phyloP scores from a whole-genome alignment of 2,888 invertebrate species.

The Choristoneura rosaceana region DNA sequence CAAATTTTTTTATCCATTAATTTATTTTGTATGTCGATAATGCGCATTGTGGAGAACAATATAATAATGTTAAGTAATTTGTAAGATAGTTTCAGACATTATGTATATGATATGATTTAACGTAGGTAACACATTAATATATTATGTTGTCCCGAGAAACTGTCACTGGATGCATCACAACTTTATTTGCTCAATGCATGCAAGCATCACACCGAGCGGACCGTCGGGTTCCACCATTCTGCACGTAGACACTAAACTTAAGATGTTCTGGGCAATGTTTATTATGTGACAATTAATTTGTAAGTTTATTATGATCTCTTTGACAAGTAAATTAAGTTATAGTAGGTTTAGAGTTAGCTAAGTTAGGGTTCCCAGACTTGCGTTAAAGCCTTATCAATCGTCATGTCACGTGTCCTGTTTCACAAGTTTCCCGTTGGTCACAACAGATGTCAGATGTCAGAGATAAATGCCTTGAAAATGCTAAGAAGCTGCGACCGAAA shows the following conservation, averaged over 20 bases:
- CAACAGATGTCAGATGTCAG: constrained; percentile 43
- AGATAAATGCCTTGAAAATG: constrained; percentile 59
- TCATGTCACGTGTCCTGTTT: constrained; percentile 42
- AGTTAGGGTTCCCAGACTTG: constrained; percentile 53
- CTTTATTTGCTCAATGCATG: constrained; percentile 51
- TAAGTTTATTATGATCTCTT: constrained; percentile 85
- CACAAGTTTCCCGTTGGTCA: constrained; percentile 50
- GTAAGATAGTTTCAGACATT: constrained; percentile 78
- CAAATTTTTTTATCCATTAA: constrained; percentile 76
- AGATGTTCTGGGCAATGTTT: constrained; percentile 61
- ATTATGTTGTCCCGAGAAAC: constrained; percentile 55
- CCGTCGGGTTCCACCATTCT: not conserved
- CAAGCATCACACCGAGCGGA: constrained; percentile 23
- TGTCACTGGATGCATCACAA: constrained; percentile 70
- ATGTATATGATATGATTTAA: constrained; percentile 68
- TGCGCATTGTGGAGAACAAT: constrained; percentile 62
- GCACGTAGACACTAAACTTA: constrained; percentile 29
- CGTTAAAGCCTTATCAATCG: constrained; percentile 47
- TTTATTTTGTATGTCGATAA: constrained; percentile 73
- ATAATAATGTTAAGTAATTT: constrained; percentile 82
- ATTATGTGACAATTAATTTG: constrained; percentile 76
- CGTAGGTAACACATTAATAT: constrained; percentile 61
- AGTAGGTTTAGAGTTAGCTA: constrained; percentile 63
- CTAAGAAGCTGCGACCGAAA: constrained; percentile 59
- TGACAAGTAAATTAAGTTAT: constrained; percentile 77